Evolutionary conservation across 2,797 vertebrate species (phyloP), one percentile per base, ranked within the genome.

Genomic region (Pteronotus mesoamericanus): DNA sequence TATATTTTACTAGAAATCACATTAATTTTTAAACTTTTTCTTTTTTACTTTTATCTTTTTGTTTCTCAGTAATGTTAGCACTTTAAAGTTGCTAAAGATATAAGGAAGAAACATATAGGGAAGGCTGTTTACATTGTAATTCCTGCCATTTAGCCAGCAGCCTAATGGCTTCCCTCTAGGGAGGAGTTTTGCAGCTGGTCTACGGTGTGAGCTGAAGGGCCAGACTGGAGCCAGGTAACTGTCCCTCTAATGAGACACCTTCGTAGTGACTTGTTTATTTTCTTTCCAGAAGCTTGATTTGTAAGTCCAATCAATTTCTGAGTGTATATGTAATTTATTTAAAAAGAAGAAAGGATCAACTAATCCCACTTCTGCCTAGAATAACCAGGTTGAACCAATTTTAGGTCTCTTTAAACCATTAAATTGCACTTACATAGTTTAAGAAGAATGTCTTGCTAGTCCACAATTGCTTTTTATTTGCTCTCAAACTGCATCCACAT

Each of bases 41-140:
- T 48, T 92, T 97, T 53, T 59, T 42, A 8, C 90, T 96, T 94
- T 74, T 29, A 34, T 34, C 21, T 39, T 26, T 26, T 66, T 91
- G 6, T 88, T 94, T 85, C 32, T 72, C 44, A 78, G 61, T 59
- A 80, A 37, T 72, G 11, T 42, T 92, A n/a, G 91, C 51, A 48
- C 87, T 77, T 18, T 84, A 94, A 22, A 53, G 53, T 78, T 96
- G 55, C 96, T 97, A 90, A 83, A 83, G 89, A 95, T 26, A 18
- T n/a, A 80, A 21, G 68, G 75, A 55, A 95, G 92, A 97, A 97
- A 80, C 68, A 77, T 57, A 2, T 9, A 92, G 84, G 95, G 72
- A 97, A 90, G 68, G 44, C 80, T 95, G 44, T 92, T 96, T 96
- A 42, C 95, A 74, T 79, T 98, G 71, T 96, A 85, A 79, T 88